Conservation (phyloP, 2,113 vertebrate genomes). For the Sprattus sprattus region DNA sequence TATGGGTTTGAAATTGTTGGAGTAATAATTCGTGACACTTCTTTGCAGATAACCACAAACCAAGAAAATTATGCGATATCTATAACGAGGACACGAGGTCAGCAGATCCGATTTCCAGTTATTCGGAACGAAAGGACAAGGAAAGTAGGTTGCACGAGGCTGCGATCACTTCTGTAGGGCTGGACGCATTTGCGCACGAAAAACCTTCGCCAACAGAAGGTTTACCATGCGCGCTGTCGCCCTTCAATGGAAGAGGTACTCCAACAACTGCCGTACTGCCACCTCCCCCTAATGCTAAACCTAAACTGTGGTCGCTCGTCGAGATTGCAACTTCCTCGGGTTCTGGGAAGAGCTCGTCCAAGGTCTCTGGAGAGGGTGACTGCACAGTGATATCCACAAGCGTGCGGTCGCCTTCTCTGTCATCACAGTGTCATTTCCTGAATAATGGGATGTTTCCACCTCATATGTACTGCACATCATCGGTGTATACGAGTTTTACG, state of each 20-base stretch:
- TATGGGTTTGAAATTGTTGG: neutral
- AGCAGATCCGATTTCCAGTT: neutral
- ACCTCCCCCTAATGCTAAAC: conserved; percentile 75
- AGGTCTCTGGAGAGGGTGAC: neutral
- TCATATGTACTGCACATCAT: conserved; percentile 83
- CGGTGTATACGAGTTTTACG: conserved; percentile 85
- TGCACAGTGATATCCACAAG: conserved; percentile 54
- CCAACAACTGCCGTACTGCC: conserved; percentile 76
- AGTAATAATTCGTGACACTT: neutral
- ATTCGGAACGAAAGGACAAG: neutral
- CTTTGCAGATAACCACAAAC: neutral
- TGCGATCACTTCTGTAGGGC: neutral
- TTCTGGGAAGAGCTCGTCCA: conserved; percentile 63
- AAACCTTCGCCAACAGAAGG: conserved; percentile 24
- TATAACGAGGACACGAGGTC: neutral
- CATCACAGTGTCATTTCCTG: conserved; percentile 74
- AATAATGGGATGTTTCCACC: conserved; percentile 76
- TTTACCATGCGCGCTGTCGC: conserved; percentile 38
- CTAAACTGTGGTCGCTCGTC: conserved; percentile 91
- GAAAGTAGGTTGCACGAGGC: neutral
- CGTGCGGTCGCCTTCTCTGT: conserved; percentile 67
- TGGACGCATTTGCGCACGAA: conserved; percentile 42
- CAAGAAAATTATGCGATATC: neutral
- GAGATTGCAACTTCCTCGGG: conserved; percentile 88
- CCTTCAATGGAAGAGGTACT: conserved; percentile 47